phyloP scores from a whole-genome alignment of 2,797 vertebrate species.

The Lagodon rhomboides region DNA sequence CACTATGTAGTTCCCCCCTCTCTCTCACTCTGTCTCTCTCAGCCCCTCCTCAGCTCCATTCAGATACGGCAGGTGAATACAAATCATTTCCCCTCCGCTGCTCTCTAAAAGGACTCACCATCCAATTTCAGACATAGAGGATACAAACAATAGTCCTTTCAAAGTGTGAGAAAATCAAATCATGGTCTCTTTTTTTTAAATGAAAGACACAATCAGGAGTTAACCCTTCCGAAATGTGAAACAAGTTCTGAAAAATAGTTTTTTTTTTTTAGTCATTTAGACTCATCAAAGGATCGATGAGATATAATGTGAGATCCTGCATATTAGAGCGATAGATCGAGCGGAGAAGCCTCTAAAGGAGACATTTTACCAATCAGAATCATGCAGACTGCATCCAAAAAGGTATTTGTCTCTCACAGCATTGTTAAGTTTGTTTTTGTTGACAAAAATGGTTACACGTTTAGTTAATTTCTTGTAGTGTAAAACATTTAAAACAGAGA shows the following conservation, averaged over 20 bases:
- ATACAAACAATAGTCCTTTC: conserved; percentile 84
- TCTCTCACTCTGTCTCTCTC: conserved; percentile 37
- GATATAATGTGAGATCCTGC: not conserved
- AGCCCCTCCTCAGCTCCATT: conserved; percentile 80
- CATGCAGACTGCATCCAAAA: not conserved
- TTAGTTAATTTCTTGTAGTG: not conserved
- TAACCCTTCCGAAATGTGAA: conserved; percentile 49
- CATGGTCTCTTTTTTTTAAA: conserved; percentile 59
- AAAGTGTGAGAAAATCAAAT: conserved; percentile 87
- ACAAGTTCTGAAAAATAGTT: conserved; percentile 21
- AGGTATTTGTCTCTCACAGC: not conserved
- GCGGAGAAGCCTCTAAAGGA: not conserved
- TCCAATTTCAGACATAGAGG: conserved; percentile 80
- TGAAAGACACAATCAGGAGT: conserved; percentile 62
- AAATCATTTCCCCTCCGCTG: conserved; percentile 86
- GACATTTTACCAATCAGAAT: not conserved
- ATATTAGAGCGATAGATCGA: conserved; percentile 8
- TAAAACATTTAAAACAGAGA: too few relatives aligned
- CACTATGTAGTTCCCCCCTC: conserved; percentile 66
- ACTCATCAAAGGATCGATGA: not conserved
- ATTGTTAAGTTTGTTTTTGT: not conserved
- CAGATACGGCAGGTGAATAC: conserved; percentile 88
- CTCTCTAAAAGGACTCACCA: conserved; percentile 81
- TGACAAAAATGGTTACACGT: not conserved
- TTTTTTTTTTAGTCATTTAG: not conserved